Evolutionary conservation across 2,797 vertebrate species (phyloP).

Genomic region (Cossypha niveicapilla): DNA sequence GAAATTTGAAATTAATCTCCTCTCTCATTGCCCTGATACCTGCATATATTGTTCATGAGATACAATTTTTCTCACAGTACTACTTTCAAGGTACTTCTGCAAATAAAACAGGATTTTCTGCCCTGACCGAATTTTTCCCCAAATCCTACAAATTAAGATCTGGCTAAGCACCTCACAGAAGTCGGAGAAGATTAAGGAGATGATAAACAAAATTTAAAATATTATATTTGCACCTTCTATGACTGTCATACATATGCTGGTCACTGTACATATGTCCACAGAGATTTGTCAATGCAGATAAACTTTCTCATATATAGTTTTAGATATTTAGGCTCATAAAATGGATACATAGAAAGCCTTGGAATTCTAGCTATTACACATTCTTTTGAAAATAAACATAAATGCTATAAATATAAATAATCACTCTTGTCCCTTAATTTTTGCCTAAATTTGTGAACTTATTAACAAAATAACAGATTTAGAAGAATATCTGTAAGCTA

Average conservation of each 20-base stretch:
- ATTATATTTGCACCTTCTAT: background rate
- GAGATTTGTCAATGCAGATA: background rate
- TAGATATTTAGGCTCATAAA: background rate
- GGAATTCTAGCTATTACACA: background rate
- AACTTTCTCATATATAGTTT: background rate
- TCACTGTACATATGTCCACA: accelerated
- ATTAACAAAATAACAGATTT: background rate
- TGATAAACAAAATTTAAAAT: background rate
- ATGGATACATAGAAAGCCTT: background rate
- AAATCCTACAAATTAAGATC: background rate
- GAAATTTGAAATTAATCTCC: background rate
- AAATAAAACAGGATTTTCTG: background rate
- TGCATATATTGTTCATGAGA: background rate
- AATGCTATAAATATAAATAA: background rate
- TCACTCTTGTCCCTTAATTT: background rate
- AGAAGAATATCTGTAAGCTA: background rate
- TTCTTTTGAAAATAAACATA: background rate
- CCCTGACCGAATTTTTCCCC: background rate
- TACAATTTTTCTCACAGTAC: background rate
- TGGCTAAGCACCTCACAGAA: background rate
- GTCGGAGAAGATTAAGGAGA: background rate
- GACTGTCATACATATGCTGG: background rate
- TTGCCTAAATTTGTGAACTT: background rate
- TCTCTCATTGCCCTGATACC: background rate
- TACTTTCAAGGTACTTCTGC: background rate